Evolutionary conservation across 2,888 invertebrate species (phyloP).

Genomic region (Lamellibrachia satsuma): DNA sequence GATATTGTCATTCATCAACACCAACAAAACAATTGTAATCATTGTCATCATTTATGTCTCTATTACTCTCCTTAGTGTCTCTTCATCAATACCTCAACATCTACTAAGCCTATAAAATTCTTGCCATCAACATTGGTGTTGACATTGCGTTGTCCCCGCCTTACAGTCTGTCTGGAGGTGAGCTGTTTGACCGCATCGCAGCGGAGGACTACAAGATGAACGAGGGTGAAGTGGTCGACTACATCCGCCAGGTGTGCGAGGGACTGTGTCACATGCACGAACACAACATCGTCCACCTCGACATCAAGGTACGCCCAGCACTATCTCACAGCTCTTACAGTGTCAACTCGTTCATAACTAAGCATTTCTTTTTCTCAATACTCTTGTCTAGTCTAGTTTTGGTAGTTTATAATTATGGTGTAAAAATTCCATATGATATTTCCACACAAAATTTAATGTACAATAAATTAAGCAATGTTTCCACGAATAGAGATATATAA

Average conservation of each 20-base stretch:
- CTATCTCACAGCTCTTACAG: background rate
- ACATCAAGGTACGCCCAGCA: constrained; percentile 68
- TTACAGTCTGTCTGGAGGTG: constrained; percentile 93
- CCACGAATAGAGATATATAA: background rate
- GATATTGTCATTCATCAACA: background rate
- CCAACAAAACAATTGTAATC: background rate
- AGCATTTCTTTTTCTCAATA: background rate
- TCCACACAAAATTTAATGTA: no score
- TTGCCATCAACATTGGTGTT: no score
- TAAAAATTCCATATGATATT: background rate
- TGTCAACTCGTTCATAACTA: background rate
- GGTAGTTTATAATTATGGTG: background rate
- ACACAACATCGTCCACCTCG: constrained; percentile 96
- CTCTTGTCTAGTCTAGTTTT: background rate
- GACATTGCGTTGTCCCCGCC: constrained; percentile 5
- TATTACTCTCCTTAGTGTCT: background rate
- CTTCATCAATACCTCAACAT: no score
- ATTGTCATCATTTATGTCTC: background rate
- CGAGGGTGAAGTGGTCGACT: constrained; percentile 98
- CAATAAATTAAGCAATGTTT: no score
- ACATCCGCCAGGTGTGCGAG: constrained; percentile 98
- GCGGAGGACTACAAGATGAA: constrained; percentile 98
- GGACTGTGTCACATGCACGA: constrained; percentile 99
- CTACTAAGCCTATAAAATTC: no score
- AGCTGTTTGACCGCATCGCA: constrained; percentile 97